Evolutionary conservation across 2,888 invertebrate genomes (phyloP).

Genomic region (Molanna angustata): DNA sequence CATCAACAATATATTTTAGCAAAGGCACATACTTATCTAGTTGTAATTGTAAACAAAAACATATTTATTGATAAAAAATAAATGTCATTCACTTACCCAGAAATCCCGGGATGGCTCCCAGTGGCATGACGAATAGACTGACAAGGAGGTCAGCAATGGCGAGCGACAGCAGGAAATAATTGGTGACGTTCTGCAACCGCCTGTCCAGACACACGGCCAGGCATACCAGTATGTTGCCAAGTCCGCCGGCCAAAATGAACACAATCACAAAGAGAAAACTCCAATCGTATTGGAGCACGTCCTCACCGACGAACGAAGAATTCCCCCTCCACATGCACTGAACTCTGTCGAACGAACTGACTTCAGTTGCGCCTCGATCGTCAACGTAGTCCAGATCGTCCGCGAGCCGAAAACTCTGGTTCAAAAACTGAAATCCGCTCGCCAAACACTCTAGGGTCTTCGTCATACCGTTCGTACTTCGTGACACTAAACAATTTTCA

Average conservation of each 20-base stretch:
- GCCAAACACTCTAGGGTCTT: slow-evolving; percentile 25
- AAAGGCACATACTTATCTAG: too few relatives aligned
- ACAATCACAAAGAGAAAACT: slow-evolving; percentile 79
- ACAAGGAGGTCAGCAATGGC: slow-evolving; percentile 93
- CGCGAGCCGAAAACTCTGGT: slow-evolving; percentile 24
- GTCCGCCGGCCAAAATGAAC: slow-evolving; percentile 83
- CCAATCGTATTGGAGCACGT: slow-evolving; percentile 65
- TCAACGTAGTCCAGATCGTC: slow-evolving; percentile 14
- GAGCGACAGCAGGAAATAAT: slow-evolving; percentile 90
- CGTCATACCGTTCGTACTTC: slow-evolving; percentile 1
- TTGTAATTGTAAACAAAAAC: too few relatives aligned
- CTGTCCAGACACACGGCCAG: slow-evolving; percentile 89
- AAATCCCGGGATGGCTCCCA: slow-evolving; percentile 91
- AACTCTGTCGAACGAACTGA: slow-evolving; percentile 19
- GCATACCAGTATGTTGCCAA: slow-evolving; percentile 92
- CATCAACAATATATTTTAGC: too few relatives aligned
- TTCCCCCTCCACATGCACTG: slow-evolving; percentile 28
- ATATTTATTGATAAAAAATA: too few relatives aligned
- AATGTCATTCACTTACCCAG: slow-evolving; percentile 85
- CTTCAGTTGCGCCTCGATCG: neutral
- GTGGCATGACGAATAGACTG: slow-evolving; percentile 92
- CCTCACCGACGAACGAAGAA: slow-evolving; percentile 34
- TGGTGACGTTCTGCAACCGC: slow-evolving; percentile 90
- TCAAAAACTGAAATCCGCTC: slow-evolving; percentile 22
- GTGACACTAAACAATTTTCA: slow-evolving; percentile 28